Conservation (phyloP, 2,888 invertebrate genomes). For the Polymixis lichenea region DNA sequence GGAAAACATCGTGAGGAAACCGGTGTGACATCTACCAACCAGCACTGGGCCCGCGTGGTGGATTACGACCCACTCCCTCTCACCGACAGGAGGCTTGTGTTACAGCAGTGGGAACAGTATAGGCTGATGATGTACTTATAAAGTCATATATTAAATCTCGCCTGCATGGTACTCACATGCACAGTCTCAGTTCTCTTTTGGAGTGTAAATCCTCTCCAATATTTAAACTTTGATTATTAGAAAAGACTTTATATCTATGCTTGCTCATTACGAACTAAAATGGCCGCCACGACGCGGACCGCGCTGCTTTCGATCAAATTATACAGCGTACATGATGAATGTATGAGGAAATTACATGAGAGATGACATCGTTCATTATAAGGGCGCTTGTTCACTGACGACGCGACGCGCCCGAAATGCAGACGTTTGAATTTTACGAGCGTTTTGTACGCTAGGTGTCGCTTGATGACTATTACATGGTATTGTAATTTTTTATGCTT, state of each 20-base stretch:
- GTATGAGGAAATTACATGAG: conserved; percentile 70
- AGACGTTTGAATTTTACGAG: conserved; percentile 49
- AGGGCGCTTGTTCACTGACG: conserved; percentile 53
- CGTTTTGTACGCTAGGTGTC: conserved; percentile 46
- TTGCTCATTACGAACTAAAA: conserved; percentile 74
- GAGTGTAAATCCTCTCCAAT: background rate
- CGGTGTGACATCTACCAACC: too few species aligned
- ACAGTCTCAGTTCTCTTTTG: too few species aligned
- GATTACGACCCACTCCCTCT: too few species aligned
- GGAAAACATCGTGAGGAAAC: too few species aligned
- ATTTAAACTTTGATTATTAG: conserved; percentile 54
- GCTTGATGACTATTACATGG: conserved; percentile 45
- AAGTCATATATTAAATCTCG: too few species aligned
- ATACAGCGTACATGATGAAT: conserved; percentile 80
- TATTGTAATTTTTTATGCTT: conserved; percentile 52
- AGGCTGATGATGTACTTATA: too few species aligned
- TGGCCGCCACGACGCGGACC: conserved; percentile 75
- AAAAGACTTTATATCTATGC: conserved; percentile 60
- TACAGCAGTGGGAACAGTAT: too few species aligned
- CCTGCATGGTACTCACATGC: too few species aligned
- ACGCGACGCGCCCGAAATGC: background rate
- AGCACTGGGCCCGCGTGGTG: too few species aligned
- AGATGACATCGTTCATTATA: conserved; percentile 54
- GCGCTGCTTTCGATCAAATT: conserved; percentile 88
- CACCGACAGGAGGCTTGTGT: too few species aligned